Base-by-base conservation (phyloP, 2,113 vertebrate genomes). In the Tetrao urogallus region DNA sequence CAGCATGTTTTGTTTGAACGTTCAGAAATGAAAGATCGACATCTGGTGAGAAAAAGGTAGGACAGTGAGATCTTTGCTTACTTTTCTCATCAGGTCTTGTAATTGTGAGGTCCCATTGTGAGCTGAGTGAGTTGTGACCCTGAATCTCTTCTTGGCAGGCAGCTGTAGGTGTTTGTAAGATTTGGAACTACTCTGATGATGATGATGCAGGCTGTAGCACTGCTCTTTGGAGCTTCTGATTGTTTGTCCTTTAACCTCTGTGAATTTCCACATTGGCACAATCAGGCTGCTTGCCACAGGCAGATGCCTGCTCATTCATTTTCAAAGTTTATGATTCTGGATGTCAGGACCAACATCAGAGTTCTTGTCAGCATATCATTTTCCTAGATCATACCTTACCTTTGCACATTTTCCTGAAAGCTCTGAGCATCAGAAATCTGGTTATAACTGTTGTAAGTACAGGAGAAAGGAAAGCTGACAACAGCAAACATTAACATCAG, bases 1-100 rank as follows among this genome's bases (percentile, higher is more conserved):
- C 98, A 98, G 67, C 99, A 99, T 17, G 97, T 99, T 52, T 98
- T 99, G 98, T 99, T 99, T 93, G 99, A 99, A 94, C 98, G 98
- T 89, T 99, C 98, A 1, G 99, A 99, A 97, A 98, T 99, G 97
- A 99, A 98, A 89, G 99, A 99, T 92, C 98, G 98, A 38, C 97
- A 98, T 36, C 92, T 98, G 11, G 99, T 99, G 91, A 98, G 98
- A 94, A 98, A 97, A 96, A 98, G 98, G 99, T 99, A 97, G 96
- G 65, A 67, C 75, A 65, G 56, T 43, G 90, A 86, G n/a, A 5
- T 80, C 13, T 42, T 78, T 54, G 24, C 47, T 92, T 78, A 36
- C 32, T 70, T 91, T 42, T 69, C 81, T 36, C 4, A 0, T 71
- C 57, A 71, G 16, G 24, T 78, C 47, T 72, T 40, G 52, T 75